Conservation (phyloP, 2,797 vertebrate species). For the Ceryle rudis region DNA sequence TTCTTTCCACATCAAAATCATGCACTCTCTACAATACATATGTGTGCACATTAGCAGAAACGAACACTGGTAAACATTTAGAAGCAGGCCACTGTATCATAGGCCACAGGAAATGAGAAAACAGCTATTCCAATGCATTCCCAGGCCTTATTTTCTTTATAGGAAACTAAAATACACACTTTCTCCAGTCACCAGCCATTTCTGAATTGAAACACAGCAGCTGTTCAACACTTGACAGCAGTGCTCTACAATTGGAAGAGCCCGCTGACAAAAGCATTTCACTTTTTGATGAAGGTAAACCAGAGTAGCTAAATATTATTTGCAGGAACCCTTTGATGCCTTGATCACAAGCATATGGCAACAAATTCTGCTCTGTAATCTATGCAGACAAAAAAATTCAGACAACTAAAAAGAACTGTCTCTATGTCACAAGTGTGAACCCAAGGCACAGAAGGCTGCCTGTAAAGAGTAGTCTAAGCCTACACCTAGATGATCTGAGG, state of each 20-base stretch:
- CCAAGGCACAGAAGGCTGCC: background rate
- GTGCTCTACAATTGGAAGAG: background rate
- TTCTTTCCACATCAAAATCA: background rate
- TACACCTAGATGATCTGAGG: background rate
- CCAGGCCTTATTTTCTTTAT: background rate
- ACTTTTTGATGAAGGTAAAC: background rate
- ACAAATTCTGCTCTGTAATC: background rate
- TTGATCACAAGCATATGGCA: background rate
- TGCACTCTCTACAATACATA: background rate
- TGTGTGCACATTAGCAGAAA: background rate
- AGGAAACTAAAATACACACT: background rate
- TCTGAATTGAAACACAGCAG: background rate
- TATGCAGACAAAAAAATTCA: background rate
- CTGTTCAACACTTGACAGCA: background rate
- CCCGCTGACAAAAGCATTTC: background rate
- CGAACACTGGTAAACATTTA: background rate
- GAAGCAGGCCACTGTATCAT: background rate
- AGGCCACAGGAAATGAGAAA: conserved; percentile 2
- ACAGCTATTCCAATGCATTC: background rate
- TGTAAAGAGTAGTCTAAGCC: background rate
- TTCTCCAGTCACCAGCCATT: background rate
- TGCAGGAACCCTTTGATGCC: background rate
- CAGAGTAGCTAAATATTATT: background rate
- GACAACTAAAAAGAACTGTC: background rate
- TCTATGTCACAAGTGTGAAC: background rate